phyloP scores from a whole-genome alignment of 2,888 invertebrate species.

The Philhelius pedissequus region DNA sequence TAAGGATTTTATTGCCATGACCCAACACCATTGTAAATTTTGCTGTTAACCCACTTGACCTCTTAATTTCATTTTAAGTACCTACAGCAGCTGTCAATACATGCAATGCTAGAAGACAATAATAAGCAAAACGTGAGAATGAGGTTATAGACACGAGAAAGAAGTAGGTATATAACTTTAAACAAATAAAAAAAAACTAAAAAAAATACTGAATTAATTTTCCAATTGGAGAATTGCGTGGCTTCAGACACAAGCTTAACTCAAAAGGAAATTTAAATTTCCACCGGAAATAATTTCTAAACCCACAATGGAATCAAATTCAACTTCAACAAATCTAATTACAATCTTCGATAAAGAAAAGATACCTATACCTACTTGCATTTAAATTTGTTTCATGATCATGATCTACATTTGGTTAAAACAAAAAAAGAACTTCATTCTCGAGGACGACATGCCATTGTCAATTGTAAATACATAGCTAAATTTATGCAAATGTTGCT shows the following conservation, averaged over 20 bases:
- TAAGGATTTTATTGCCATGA: slow-evolving; percentile 1
- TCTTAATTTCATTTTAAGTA: slow-evolving; percentile 23
- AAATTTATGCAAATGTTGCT: background rate
- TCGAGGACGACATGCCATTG: background rate
- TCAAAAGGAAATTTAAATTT: slow-evolving; percentile 18
- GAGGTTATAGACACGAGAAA: slow-evolving; percentile 2
- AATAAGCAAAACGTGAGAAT: slow-evolving; percentile 25
- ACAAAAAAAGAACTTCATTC: background rate
- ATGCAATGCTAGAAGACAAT: background rate
- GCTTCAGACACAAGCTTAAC: slow-evolving; percentile 1
- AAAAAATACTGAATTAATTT: background rate
- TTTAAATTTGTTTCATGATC: slow-evolving; percentile 31
- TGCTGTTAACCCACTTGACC: slow-evolving; percentile 8
- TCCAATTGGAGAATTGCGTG: background rate
- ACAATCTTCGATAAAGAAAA: slow-evolving; percentile 14
- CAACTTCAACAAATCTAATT: background rate
- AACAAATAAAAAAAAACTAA: background rate
- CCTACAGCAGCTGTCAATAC: background rate
- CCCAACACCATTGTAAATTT: slow-evolving; percentile 11
- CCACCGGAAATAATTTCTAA: slow-evolving; percentile 29
- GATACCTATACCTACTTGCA: background rate
- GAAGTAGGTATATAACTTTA: background rate
- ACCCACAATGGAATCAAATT: slow-evolving; percentile 4
- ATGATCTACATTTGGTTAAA: slow-evolving; percentile 1
- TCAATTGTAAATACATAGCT: background rate